Evolutionary conservation across 2,888 invertebrate genomes (phyloP), one percentile per base, ranked within the genome.

Genomic region (Cephus pulcher): DNA sequence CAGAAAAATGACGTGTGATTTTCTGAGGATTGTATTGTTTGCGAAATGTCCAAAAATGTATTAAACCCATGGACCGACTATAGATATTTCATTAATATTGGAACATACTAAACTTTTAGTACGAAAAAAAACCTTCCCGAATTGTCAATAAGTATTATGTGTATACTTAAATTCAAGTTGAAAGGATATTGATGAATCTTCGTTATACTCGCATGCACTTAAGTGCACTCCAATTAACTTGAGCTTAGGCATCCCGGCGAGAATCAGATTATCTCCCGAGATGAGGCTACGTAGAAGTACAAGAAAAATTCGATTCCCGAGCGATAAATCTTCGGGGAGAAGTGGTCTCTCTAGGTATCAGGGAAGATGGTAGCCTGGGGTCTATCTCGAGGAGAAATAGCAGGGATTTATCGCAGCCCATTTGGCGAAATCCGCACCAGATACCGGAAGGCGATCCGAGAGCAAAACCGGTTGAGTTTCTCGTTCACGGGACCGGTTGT

Each of bases 401-500:
- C 56, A 56, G 56, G 56, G 56, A 56, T 56, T 56, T 56, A 56
- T 56, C 23, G 56, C 56, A 56, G 56, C 56, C 23, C 23, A 56
- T 56, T 71, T 71, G 33, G 71, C 71, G 71, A 71, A 71, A 71
- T 71, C 34, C 4, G 32, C 71, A 34, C 71, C 12, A 71, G 33
- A 71, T 32, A 71, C 33, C 71, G 71, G 71, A 71, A 71, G 71
- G 6, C 71, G 71, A 71, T 71, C 71, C 2, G 2, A 56, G 32
- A 76, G 79, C 76, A 80, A 86, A 84, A 82, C 78, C 80, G 76
- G 74, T 81, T 83, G 76, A 79, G 82, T 81, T 82, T 80, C 84
- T 78, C 78, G 75, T 76, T 79, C 78, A 78, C 76, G 77, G 56
- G 84, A 85, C 85, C 81, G 84, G 86, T 86, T 87, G 84, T 83